These are phyloP conservation scores for Pteromalus puparum DNA, from an alignment of 1,140 invertebrate species.

Conservation along the genomic window DNA sequence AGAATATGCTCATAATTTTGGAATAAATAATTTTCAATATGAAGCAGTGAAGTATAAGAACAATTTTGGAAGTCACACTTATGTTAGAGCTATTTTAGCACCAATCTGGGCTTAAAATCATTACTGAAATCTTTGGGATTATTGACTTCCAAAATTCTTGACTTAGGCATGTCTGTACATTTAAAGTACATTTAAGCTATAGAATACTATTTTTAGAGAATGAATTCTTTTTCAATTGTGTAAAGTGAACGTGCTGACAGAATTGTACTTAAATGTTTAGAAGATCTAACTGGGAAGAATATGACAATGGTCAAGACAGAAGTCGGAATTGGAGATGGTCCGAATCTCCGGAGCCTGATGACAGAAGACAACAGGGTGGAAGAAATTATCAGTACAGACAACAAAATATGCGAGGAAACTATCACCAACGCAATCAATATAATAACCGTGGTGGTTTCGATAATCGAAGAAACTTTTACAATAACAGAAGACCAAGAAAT, in stretches of 20 bases:
- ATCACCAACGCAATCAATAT: conserved; percentile 43
- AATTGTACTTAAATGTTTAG: conserved; percentile 52
- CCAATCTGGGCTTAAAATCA: no score
- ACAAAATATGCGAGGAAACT: conserved; percentile 31
- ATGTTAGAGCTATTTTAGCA: no score
- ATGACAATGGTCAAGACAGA: conserved; percentile 61
- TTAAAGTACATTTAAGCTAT: no score
- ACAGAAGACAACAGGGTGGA: conserved; percentile 36
- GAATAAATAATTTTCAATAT: no score
- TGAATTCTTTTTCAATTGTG: not conserved
- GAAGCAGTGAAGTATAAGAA: no score
- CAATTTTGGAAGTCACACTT: no score
- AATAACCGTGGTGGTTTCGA: conserved; percentile 45
- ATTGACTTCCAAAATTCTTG: no score
- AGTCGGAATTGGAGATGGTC: conserved; percentile 84
- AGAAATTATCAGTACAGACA: conserved; percentile 38
- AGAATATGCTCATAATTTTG: no score
- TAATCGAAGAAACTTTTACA: conserved; percentile 50
- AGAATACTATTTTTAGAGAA: not conserved
- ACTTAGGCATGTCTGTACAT: no score
- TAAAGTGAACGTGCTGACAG: not conserved
- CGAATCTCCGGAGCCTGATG: conserved; percentile 80
- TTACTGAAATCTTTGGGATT: no score
- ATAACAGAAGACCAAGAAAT: conserved; percentile 48
- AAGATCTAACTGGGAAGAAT: conserved; percentile 67